Percentiles rank a stretch among this genome's conserved stretches.
These are phyloP conservation scores for Lepisosteus osseus DNA, from an alignment of 2,113 vertebrate genomes.

Conservation along the genomic window DNA sequence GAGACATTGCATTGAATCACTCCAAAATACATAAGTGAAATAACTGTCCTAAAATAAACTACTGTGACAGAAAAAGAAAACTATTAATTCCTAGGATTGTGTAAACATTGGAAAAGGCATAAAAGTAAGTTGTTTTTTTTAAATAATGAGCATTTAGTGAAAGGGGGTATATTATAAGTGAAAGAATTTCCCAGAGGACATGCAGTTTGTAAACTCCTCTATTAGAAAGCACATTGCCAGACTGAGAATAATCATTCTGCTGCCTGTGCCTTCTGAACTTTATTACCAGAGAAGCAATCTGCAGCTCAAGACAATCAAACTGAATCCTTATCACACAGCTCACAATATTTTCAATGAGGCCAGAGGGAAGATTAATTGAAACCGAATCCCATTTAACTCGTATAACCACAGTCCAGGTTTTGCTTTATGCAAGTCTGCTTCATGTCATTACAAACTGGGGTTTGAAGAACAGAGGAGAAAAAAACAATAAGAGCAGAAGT, in stretches of 20 bases:
- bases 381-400: neutral
- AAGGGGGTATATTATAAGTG: neutral
- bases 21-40: too few species aligned
- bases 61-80: too few species aligned
- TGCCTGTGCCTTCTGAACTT: neutral
- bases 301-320: neutral
- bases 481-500: neutral
- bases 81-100: too few species aligned
- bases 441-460: neutral
- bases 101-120: too few species aligned
- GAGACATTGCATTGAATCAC: too few species aligned
- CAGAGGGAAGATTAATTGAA: neutral
- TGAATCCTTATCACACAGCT: slow-evolving; percentile 5
- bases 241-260: neutral
- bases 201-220: neutral
- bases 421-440: neutral
- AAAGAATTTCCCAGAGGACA: neutral
- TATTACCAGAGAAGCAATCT: neutral
- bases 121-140: too few species aligned
- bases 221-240: neutral
- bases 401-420: too few species aligned
- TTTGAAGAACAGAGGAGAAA: neutral
- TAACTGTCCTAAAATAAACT: too few species aligned
- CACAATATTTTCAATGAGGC: neutral
- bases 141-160: neutral